A percentile compares a stretch with the other conserved stretches of the same genome.
phyloP scores from a whole-genome alignment of 1,140 invertebrate species.

The Aphelenchoides avenae region DNA sequence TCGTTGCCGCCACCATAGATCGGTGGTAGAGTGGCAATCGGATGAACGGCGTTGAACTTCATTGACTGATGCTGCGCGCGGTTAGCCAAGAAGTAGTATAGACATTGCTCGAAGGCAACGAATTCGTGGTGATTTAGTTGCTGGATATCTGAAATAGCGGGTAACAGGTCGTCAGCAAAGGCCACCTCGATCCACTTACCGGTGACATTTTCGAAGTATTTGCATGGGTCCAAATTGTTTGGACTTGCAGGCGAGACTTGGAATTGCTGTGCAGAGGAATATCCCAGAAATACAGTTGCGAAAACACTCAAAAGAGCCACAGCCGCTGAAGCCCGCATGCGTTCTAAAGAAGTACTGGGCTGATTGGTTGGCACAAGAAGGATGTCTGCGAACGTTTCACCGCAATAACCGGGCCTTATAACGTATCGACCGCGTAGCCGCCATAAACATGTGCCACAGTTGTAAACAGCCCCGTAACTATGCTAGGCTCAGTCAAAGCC shows the following conservation, averaged over 20 bases:
- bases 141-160: constrained; percentile 45
- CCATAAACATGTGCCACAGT: no score
- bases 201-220: constrained; percentile 49
- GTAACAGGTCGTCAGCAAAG: background rate
- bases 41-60: constrained; percentile 46
- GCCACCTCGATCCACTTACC: constrained; percentile 24
- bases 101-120: constrained; percentile 53
- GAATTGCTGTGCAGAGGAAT: constrained; percentile 27
- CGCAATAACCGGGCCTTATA: no score
- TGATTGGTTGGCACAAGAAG: no score
- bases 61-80: constrained; percentile 44
- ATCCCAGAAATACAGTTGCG: no score
- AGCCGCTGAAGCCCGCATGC: no score
- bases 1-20: constrained; percentile 29
- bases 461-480: no score
- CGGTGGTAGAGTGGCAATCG: constrained; percentile 54
- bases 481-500: no score
- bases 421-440: no score
- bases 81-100: constrained; percentile 56
- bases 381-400: no score
- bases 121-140: constrained; percentile 51
- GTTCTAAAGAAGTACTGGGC: no score
- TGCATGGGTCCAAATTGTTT: constrained; percentile 42
- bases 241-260: constrained; percentile 13
- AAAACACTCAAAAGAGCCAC: no score